Conservation (phyloP, 2,113 vertebrate genomes). For the Python bivittatus region DNA sequence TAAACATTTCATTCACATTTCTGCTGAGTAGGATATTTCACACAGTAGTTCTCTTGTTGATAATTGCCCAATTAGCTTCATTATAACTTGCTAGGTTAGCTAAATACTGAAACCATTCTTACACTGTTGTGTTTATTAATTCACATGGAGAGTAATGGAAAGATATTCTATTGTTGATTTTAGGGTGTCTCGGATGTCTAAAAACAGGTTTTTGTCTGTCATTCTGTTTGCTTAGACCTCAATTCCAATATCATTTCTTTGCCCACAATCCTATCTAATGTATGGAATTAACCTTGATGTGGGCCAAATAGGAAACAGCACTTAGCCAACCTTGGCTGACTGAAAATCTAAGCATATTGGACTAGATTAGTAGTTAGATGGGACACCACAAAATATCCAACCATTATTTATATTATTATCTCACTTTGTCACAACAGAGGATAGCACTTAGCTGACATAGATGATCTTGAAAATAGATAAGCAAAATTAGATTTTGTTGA, state of each 20-base stretch:
- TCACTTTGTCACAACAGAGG: no score
- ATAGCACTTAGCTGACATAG: no score
- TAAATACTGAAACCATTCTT: conserved; percentile 58
- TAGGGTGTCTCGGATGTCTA: background rate
- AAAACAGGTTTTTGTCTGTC: background rate
- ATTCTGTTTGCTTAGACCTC: background rate
- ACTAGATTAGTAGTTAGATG: no score
- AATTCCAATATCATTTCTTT: background rate
- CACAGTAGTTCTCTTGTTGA: conserved; percentile 49
- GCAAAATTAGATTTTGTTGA: no score
- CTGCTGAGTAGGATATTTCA: conserved; percentile 56
- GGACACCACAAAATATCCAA: no score
- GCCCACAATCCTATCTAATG: background rate
- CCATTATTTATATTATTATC: no score
- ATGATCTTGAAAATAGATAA: no score
- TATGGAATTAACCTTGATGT: background rate
- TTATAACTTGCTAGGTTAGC: conserved; percentile 58
- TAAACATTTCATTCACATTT: conserved; percentile 51
- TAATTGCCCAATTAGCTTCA: conserved; percentile 52
- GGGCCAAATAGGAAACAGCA: background rate
- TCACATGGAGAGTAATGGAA: background rate
- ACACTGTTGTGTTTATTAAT: background rate
- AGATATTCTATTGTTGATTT: conserved; percentile 17
- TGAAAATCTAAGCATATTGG: background rate
- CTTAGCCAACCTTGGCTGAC: background rate